phyloP scores from a whole-genome alignment of 2,113 vertebrate genomes.

The Erythrocercus mccallii region DNA sequence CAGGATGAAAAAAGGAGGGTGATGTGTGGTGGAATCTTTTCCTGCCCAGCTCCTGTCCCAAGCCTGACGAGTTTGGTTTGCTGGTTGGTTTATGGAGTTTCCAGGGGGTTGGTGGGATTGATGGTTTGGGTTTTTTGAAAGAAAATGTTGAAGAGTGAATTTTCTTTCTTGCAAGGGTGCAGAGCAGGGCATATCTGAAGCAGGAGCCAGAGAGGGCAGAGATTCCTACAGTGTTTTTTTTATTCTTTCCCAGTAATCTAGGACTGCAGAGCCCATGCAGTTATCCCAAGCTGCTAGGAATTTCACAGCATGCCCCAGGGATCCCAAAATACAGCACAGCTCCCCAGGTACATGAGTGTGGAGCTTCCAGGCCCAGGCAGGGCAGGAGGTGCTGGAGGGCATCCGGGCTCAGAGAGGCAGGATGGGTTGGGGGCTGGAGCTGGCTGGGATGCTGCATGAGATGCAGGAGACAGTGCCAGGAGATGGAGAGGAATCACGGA shows the following conservation, averaged over 20 bases:
- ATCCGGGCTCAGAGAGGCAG: background rate
- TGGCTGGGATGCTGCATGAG: background rate
- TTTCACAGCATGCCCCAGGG: slow-evolving; percentile 54
- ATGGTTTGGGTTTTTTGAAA: background rate
- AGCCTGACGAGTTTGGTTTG: background rate
- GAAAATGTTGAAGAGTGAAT: background rate
- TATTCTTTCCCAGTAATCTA: background rate
- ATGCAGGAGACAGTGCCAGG: background rate
- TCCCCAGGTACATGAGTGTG: slow-evolving; percentile 41
- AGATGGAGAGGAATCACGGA: background rate
- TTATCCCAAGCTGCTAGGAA: slow-evolving; percentile 50
- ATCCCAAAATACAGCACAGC: slow-evolving; percentile 40
- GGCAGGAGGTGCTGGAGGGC: background rate
- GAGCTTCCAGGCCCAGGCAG: slow-evolving; percentile 49
- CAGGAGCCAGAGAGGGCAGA: background rate
- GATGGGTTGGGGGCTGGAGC: background rate
- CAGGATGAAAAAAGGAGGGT: background rate
- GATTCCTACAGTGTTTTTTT: background rate
- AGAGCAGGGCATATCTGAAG: background rate
- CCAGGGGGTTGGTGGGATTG: background rate
- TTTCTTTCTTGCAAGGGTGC: background rate
- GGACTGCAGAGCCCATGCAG: background rate
- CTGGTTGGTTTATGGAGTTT: background rate
- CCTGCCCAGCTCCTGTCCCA: background rate
- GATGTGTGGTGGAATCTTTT: background rate